These are phyloP conservation scores for Heliocidaris erythrogramma DNA, from an alignment of 35 echinoderm and acorn worm species.

Conservation along the genomic window DNA sequence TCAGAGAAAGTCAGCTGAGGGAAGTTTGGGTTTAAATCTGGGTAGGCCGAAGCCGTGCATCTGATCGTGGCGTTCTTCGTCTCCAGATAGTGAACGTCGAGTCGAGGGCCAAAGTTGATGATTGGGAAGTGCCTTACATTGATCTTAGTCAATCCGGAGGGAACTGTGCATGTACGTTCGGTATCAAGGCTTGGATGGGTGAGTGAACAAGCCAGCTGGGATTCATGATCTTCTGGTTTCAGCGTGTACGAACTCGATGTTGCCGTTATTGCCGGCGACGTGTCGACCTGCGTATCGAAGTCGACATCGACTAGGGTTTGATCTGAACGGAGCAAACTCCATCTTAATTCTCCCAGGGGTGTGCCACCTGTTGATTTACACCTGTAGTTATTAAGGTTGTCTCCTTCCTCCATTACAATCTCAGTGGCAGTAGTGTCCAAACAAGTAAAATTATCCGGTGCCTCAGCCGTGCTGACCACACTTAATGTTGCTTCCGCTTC, in stretches of 20 bases:
- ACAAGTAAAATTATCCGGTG: neutral
- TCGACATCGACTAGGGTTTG: neutral
- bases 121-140: neutral
- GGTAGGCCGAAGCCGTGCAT: conserved; percentile 27
- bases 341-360: conserved; percentile 17
- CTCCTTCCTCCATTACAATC: conserved; percentile 3
- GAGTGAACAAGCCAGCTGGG: conserved; percentile 13
- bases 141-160: neutral
- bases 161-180: neutral
- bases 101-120: neutral
- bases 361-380: neutral
- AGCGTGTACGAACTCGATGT: neutral
- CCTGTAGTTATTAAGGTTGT: neutral
- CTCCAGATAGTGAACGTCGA: conserved; percentile 25
- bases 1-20: neutral
- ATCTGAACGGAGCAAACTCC: conserved; percentile 6
- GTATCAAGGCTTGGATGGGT: neutral
- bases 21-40: neutral
- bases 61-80: neutral
- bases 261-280: neutral
- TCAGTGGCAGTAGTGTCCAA: neutral
- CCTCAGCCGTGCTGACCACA: neutral
- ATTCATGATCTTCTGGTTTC: neutral
- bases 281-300: neutral
- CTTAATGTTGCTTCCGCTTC: conserved; percentile 21